Conservation (phyloP, 64 coral and sea anemone genomes). For the Pocillopora verrucosa region DNA sequence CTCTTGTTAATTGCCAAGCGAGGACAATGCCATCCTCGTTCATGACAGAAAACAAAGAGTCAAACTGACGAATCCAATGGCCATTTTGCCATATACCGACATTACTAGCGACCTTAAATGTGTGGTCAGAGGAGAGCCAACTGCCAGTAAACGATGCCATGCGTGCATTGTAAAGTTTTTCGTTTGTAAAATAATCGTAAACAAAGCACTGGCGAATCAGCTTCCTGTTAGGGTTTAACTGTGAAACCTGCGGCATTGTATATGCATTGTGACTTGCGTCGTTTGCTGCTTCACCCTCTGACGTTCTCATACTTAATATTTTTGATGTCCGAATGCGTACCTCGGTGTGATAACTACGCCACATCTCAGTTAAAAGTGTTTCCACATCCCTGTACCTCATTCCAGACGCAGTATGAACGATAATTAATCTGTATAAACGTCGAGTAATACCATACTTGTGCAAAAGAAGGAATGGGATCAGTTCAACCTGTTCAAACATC, state of each 20-base stretch:
- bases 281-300: background rate
- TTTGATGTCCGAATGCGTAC: conserved; percentile 8
- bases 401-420: conserved; percentile 27
- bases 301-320: conserved; percentile 6
- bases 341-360: conserved; percentile 27
- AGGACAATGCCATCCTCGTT: conserved; percentile 26
- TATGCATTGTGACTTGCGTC: background rate
- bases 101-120: conserved; percentile 29
- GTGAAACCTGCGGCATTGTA: conserved; percentile 6
- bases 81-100: conserved; percentile 28
- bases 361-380: conserved; percentile 21
- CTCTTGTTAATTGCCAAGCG: conserved; percentile 10
- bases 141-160: conserved; percentile 9
- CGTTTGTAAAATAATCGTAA: conserved; percentile 18
- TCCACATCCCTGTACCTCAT: conserved; percentile 32
- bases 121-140: conserved; percentile 25
- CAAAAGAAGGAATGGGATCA: conserved; percentile 30
- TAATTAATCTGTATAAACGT: conserved; percentile 31
- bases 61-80: conserved; percentile 15
- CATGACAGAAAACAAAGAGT: conserved; percentile 17
- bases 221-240: conserved; percentile 24
- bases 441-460: conserved; percentile 40
- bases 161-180: conserved; percentile 27
- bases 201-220: conserved; percentile 45
- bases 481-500: conserved; percentile 16